A percentile compares a stretch with the other conserved stretches of the same genome.
Conservation (phyloP, 2,888 invertebrate genomes). For the Drosophila ezoana region DNA sequence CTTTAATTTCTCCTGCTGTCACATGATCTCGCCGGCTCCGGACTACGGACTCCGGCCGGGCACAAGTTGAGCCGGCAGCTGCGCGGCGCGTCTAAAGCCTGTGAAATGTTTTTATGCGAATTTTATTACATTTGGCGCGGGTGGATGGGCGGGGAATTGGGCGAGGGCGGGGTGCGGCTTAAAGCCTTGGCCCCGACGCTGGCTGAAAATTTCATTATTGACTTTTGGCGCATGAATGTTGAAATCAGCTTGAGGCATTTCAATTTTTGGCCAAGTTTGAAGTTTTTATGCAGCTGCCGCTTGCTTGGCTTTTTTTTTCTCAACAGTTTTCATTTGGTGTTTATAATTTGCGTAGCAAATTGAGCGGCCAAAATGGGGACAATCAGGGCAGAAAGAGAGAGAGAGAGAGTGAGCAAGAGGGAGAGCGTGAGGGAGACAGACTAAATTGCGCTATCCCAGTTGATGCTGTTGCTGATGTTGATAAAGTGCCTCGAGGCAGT, state of each 20-base stretch:
- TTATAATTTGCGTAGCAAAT: constrained; percentile 76
- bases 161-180: constrained; percentile 28
- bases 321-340: constrained; percentile 65
- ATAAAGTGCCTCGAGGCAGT: constrained; percentile 64
- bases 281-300: constrained; percentile 43
- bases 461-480: constrained; percentile 48
- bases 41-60: not conserved
- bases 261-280: constrained; percentile 58
- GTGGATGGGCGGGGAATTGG: not conserved
- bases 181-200: constrained; percentile 39
- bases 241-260: constrained; percentile 72
- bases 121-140: constrained; percentile 71
- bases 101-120: constrained; percentile 76
- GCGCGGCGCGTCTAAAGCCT: constrained; percentile 46
- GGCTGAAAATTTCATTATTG: constrained; percentile 67
- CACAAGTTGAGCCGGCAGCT: constrained; percentile 47
- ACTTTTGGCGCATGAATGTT: constrained; percentile 70
- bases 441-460: constrained; percentile 63
- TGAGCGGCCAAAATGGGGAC: constrained; percentile 64
- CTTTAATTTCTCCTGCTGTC: constrained; percentile 60
- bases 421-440: constrained; percentile 7
- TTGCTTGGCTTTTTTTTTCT: constrained; percentile 28
- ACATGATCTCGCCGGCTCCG: constrained; percentile 48
- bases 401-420: not conserved
- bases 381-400: constrained; percentile 26